phyloP scores from a whole-genome alignment of 2,113 vertebrate genomes.

The Larimichthys polyactis region DNA sequence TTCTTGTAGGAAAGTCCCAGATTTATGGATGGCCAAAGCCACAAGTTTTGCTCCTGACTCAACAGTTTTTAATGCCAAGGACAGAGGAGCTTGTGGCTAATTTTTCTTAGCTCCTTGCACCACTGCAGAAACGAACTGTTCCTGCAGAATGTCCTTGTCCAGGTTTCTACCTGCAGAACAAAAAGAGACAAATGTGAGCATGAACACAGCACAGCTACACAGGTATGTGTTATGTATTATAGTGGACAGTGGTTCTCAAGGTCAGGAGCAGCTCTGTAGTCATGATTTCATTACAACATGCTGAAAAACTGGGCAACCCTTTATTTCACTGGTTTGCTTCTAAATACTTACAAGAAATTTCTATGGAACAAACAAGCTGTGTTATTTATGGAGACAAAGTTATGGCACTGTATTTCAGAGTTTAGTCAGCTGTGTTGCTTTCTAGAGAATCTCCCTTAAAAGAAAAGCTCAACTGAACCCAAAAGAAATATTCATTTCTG shows the following conservation, averaged over 20 bases:
- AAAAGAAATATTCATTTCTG: neutral
- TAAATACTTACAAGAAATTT: neutral
- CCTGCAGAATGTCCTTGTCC: constrained; percentile 89
- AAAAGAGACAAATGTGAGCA: neutral
- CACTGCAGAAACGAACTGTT: constrained; percentile 87
- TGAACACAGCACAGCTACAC: neutral
- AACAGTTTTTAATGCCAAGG: constrained; percentile 3
- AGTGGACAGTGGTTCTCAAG: neutral
- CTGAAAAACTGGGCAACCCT: too few relatives aligned
- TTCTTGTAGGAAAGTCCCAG: constrained; percentile 7
- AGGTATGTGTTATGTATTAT: neutral
- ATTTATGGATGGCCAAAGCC: neutral
- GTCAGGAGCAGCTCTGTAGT: neutral
- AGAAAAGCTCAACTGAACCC: neutral
- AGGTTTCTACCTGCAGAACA: constrained; percentile 89
- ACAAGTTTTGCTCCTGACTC: constrained; percentile 7
- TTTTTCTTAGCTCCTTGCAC: constrained; percentile 37
- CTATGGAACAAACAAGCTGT: neutral
- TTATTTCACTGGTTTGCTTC: neutral
- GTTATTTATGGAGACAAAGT: neutral
- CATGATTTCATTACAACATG: too few relatives aligned
- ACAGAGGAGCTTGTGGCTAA: neutral
- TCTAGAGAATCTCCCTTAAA: neutral
- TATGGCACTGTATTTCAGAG: neutral
- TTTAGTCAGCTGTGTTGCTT: neutral